Base-by-base conservation (phyloP, 1,140 invertebrate species). In the Zaprionus inermis region DNA sequence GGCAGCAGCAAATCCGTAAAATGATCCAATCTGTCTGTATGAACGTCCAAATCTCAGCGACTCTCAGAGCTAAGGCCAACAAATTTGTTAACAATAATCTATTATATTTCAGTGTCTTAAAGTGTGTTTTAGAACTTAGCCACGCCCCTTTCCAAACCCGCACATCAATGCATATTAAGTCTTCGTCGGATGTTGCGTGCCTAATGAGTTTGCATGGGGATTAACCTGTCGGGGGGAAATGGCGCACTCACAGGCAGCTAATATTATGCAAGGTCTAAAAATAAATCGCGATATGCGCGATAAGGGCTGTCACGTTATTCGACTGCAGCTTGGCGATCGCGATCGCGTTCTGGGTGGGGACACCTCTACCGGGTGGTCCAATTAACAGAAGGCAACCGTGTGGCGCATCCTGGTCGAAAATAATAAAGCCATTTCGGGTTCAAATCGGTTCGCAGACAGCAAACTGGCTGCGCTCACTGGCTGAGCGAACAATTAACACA, bases 401-500 rank as follows among this genome's bases (percentile, higher is more conserved):
- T 52, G 66, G 32, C 70, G 71, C 67, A 81, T 16, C 28, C 16
- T 41, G 76, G 66, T 51, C 22, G 38, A 46, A 46, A 68, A 84
- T 89, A 89, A 89, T 89, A 89, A 89, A 89, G 84, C 84, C 84
- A 90, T 89, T 89, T 89, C 72, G 72, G 64, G 84, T 84, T 90
- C 80, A 84, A 90, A 84, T 84, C 81, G 72, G 84, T 84, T 81
- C 81, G 71, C 58, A 55, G 76, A 66, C 60, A 67, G 54, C 28
- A 44, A 44, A 44, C 38, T n/a, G 38, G 51, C 44, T 34, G 46
- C 59, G 34, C 22, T 30, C 24, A 28, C 22, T 57, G 61, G 54
- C 30, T 51, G 32, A 76, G 44, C 34, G 74, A 79, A 90, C 85
- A 89, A 89, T 89, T 89, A 89, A 89, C 84, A 89, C 84, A 90